Evolutionary conservation across 1,140 invertebrate species (phyloP).

Genomic region (Cataglyphis hispanica): DNA sequence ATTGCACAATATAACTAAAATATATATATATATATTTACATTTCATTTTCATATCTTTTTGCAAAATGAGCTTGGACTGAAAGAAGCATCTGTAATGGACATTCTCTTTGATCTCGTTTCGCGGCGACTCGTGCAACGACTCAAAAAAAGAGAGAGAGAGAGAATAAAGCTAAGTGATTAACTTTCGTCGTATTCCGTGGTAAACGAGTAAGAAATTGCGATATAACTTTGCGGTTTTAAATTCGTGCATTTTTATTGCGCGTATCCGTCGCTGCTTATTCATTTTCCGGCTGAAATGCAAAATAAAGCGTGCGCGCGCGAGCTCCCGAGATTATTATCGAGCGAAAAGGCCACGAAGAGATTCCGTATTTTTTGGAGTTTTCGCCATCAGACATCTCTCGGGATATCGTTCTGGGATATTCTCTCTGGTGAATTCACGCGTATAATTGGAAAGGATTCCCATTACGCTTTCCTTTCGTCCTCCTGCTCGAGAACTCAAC

Average conservation of each 20-base stretch:
- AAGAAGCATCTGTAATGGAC: slow-evolving; percentile 30
- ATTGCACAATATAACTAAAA: too few relatives aligned
- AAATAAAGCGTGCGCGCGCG: background rate
- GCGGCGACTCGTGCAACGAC: slow-evolving; percentile 4
- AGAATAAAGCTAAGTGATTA: slow-evolving; percentile 60
- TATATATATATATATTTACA: background rate
- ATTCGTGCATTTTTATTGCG: slow-evolving; percentile 63
- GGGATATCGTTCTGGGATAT: slow-evolving; percentile 62
- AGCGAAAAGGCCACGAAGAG: slow-evolving; percentile 48
- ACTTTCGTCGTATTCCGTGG: slow-evolving; percentile 63
- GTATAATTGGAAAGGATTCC: slow-evolving; percentile 69
- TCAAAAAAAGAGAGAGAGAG: background rate
- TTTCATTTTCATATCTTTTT: slow-evolving; percentile 34
- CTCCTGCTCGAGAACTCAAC: slow-evolving; percentile 9
- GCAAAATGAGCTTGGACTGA: slow-evolving; percentile 34
- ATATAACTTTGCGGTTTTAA: slow-evolving; percentile 64
- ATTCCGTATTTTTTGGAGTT: slow-evolving; percentile 40
- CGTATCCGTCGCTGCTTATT: slow-evolving; percentile 51
- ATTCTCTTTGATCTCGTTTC: slow-evolving; percentile 47
- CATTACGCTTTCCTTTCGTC: slow-evolving; percentile 4
- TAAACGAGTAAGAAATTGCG: slow-evolving; percentile 59
- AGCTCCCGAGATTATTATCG: slow-evolving; percentile 76
- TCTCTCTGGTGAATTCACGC: slow-evolving; percentile 69
- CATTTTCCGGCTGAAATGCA: slow-evolving; percentile 34
- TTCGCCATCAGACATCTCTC: slow-evolving; percentile 41